Evolutionary conservation across 2,888 invertebrate species (phyloP).

Genomic region (Biston stratarius): DNA sequence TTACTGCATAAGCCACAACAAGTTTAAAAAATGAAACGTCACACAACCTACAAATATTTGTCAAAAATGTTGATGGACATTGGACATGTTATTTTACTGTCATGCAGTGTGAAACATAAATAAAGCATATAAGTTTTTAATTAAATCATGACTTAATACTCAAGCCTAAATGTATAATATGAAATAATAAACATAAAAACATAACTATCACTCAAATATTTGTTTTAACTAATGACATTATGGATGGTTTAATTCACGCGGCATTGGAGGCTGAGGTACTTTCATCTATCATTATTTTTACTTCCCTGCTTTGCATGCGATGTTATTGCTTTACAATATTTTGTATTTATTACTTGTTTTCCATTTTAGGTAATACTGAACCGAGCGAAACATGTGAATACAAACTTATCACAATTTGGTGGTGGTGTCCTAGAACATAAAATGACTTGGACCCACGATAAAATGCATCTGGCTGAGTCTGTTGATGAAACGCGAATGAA

Average conservation of each 20-base stretch:
- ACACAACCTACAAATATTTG: conserved; percentile 44
- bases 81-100: conserved; percentile 83
- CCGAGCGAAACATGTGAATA: conserved; percentile 83
- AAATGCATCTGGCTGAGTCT: conserved; percentile 81
- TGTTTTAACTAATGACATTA: conserved; percentile 83
- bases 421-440: conserved; percentile 83
- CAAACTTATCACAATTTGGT: conserved; percentile 77
- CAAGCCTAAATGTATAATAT: conserved; percentile 77
- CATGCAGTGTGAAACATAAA: conserved; percentile 86
- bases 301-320: conserved; percentile 50
- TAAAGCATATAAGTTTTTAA: conserved; percentile 83
- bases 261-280: conserved; percentile 86
- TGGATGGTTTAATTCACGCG: conserved; percentile 87
- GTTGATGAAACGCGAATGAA: conserved; percentile 82
- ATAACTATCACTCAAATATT: conserved; percentile 76
- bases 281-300: conserved; percentile 66
- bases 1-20: background rate
- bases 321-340: conserved; percentile 22
- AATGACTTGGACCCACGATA: conserved; percentile 85
- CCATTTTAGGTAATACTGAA: conserved; percentile 80
- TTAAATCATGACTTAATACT: conserved; percentile 85
- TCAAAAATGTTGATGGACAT: conserved; percentile 83
- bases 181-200: conserved; percentile 76
- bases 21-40: conserved; percentile 12
- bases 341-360: conserved; percentile 28